These are phyloP conservation scores for Oxytorus armatus DNA, from an alignment of 2,888 invertebrate species.

Conservation along the genomic window DNA sequence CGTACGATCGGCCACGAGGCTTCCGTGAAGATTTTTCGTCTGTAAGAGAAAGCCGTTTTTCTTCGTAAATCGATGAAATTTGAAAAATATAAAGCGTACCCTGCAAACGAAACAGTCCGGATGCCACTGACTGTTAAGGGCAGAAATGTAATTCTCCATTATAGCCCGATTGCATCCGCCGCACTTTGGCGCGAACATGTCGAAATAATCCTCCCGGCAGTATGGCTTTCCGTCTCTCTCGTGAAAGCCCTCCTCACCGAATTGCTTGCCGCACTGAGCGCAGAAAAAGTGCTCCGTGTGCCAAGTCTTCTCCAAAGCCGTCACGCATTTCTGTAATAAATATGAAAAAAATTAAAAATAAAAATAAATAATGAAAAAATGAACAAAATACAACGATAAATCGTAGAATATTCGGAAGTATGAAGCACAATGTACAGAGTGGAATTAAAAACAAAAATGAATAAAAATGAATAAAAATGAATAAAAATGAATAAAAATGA, in stretches of 20 bases:
- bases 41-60: conserved; percentile 39
- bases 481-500: background rate
- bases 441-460: conserved; percentile 22
- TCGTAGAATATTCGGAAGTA: background rate
- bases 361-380: conserved; percentile 19
- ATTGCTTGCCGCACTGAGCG: conserved; percentile 98
- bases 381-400: conserved; percentile 2
- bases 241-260: conserved; percentile 99
- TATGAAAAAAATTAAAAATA: conserved; percentile 75
- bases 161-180: conserved; percentile 98
- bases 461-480: background rate
- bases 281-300: conserved; percentile 99
- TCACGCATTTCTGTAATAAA: conserved; percentile 99
- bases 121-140: conserved; percentile 99
- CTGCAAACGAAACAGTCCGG: conserved; percentile 99
- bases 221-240: conserved; percentile 98
- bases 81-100: conserved; percentile 88
- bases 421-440: too few species aligned
- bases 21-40: conserved; percentile 11
- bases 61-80: background rate
- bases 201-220: conserved; percentile 98
- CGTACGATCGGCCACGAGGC: conserved; percentile 4
- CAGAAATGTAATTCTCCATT: conserved; percentile 99
- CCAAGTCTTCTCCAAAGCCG: conserved; percentile 98
- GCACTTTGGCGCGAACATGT: conserved; percentile 99